Evolutionary conservation across 2,113 vertebrate species (phyloP).

Genomic region (Ancistrus triradiatus): DNA sequence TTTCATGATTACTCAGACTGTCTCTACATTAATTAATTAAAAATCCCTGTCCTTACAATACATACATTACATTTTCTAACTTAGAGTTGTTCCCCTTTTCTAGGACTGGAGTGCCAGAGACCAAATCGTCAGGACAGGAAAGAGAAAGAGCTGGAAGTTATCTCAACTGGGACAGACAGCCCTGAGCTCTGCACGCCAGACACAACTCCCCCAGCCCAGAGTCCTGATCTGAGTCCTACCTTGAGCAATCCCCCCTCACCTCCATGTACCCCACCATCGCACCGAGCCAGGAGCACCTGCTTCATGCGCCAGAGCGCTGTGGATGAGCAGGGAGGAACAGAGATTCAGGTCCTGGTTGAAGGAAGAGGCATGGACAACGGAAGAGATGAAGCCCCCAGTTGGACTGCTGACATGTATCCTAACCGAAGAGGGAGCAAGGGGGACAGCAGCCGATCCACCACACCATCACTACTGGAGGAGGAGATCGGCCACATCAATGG

Average conservation of each 20-base stretch:
- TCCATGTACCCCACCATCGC: conserved; percentile 67
- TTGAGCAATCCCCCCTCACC: conserved; percentile 84
- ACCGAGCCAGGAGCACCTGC: conserved; percentile 80
- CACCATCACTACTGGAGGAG: conserved; percentile 75
- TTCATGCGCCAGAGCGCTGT: conserved; percentile 86
- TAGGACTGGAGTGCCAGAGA: conserved; percentile 89
- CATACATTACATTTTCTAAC: not conserved
- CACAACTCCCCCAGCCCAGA: conserved; percentile 87
- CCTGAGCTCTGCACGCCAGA: conserved; percentile 93
- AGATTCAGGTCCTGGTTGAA: conserved; percentile 94
- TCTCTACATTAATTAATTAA: not conserved
- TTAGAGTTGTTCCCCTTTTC: conserved; percentile 1
- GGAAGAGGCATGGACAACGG: conserved; percentile 67
- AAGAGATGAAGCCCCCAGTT: conserved; percentile 75
- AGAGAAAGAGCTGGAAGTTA: conserved; percentile 84
- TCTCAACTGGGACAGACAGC: conserved; percentile 89
- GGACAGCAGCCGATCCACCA: conserved; percentile 70
- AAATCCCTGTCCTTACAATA: not conserved
- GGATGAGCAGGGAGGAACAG: conserved; percentile 81
- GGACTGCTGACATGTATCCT: conserved; percentile 78
- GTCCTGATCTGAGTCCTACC: conserved; percentile 86
- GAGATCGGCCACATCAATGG: conserved; percentile 74
- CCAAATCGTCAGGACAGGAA: conserved; percentile 83
- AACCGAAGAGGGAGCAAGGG: conserved; percentile 66
- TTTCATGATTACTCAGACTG: not conserved